A percentile compares a stretch with the other conserved stretches of the same genome.
These are phyloP conservation scores for Mythimna pallens DNA, from an alignment of 2,888 invertebrate species.

Conservation along the genomic window DNA sequence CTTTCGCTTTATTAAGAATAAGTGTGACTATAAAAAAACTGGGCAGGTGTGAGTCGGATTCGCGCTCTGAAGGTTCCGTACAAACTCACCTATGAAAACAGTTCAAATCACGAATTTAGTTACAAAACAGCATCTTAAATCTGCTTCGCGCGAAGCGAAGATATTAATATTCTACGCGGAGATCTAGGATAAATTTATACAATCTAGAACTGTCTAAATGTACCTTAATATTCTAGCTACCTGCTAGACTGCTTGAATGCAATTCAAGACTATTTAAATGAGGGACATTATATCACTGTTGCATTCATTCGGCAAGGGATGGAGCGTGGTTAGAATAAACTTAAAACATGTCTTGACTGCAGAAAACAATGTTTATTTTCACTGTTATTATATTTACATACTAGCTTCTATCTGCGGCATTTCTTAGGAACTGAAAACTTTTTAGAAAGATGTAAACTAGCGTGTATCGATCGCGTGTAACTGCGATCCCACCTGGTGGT, in stretches of 20 bases:
- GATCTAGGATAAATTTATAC: constrained; percentile 37
- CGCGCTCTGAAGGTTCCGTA: too few species aligned
- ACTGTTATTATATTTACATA: too few species aligned
- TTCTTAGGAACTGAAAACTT: too few species aligned
- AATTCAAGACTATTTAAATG: constrained; percentile 40
- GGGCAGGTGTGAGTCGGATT: too few species aligned
- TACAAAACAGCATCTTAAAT: constrained; percentile 23
- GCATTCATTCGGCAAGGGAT: background rate
- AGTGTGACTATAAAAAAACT: too few species aligned
- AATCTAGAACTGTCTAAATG: constrained; percentile 36
- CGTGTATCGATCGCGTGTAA: too few species aligned
- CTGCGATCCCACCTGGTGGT: too few species aligned
- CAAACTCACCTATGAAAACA: too few species aligned
- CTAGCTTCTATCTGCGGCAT: background rate
- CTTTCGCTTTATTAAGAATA: too few species aligned
- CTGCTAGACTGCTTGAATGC: constrained; percentile 38
- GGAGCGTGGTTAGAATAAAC: background rate
- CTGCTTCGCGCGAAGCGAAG: constrained; percentile 30
- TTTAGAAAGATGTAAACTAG: too few species aligned
- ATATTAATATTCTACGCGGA: constrained; percentile 47
- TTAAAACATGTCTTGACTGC: background rate
- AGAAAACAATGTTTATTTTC: background rate
- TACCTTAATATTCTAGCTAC: constrained; percentile 41
- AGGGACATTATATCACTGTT: constrained; percentile 16
- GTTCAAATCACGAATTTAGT: too few species aligned